These are phyloP conservation scores for Panagrolaimus sp. DNA, from an alignment of 1,140 invertebrate genomes.

Conservation along the genomic window DNA sequence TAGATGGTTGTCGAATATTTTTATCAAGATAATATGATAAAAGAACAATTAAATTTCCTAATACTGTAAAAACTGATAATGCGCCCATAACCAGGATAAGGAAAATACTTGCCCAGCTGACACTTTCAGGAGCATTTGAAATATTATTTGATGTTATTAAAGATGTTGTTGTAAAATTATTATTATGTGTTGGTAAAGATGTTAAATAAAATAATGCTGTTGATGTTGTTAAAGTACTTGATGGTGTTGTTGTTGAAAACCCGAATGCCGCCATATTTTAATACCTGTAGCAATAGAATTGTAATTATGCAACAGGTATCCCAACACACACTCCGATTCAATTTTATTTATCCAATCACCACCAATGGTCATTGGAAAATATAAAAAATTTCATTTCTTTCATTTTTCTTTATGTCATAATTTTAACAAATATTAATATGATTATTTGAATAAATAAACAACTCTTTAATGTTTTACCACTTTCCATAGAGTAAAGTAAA, in stretches of 20 bases:
- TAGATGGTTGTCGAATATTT: slow-evolving; percentile 92
- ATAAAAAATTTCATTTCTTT: too few species aligned
- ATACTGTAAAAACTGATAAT: slow-evolving; percentile 83
- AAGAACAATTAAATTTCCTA: slow-evolving; percentile 91
- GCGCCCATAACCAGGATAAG: slow-evolving; percentile 44
- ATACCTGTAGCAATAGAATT: too few species aligned
- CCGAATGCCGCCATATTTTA: slow-evolving; percentile 15
- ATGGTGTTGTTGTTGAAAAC: slow-evolving; percentile 4
- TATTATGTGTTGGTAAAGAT: neutral
- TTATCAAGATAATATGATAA: slow-evolving; percentile 92
- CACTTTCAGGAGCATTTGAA: neutral
- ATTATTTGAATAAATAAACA: too few species aligned
- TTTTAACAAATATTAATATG: too few species aligned
- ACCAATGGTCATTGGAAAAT: too few species aligned
- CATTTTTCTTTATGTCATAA: too few species aligned
- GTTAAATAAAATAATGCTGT: neutral
- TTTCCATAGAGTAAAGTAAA: too few species aligned
- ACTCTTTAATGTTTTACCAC: too few species aligned
- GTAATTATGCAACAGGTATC: too few species aligned
- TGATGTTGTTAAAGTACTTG: slow-evolving; percentile 2
- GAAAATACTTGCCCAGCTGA: slow-evolving; percentile 13
- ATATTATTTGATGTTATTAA: too few species aligned
- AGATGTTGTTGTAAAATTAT: neutral
- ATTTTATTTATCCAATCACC: too few species aligned
- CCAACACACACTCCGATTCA: too few species aligned